Evolutionary conservation across 2,797 vertebrate genomes (phyloP).

Genomic region (Parotocinclus haroldoi): DNA sequence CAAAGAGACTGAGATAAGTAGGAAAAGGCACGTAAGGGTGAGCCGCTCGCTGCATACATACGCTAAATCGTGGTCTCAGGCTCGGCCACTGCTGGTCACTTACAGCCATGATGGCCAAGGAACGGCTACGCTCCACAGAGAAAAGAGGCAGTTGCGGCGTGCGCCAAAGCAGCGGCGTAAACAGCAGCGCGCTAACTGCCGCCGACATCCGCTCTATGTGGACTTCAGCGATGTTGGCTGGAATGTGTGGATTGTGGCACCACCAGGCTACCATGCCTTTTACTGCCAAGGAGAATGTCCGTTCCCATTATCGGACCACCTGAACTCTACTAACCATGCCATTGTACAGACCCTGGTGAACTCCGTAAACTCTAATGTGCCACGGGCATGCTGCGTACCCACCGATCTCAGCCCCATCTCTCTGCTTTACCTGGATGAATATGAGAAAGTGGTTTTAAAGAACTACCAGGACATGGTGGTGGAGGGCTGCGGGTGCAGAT

Average conservation of each 20-base stretch:
- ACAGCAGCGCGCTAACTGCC: slow-evolving; percentile 89
- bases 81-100: slow-evolving; percentile 91
- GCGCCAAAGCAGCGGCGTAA: slow-evolving; percentile 83
- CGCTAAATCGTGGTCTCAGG: slow-evolving; percentile 87
- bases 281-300: slow-evolving; percentile 98
- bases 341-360: slow-evolving; percentile 99
- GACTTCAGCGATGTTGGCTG: slow-evolving; percentile 99
- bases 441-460: slow-evolving; percentile 97
- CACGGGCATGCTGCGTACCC: slow-evolving; percentile 95
- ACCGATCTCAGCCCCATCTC: slow-evolving; percentile 98
- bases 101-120: slow-evolving; percentile 93
- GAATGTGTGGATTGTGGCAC: slow-evolving; percentile 99
- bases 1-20: slow-evolving; percentile 58
- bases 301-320: slow-evolving; percentile 94
- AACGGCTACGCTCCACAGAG: slow-evolving; percentile 84
- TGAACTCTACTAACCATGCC: slow-evolving; percentile 98
- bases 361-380: slow-evolving; percentile 97
- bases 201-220: slow-evolving; percentile 91
- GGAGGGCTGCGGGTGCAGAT: slow-evolving; percentile 97
- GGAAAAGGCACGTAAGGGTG: slow-evolving; percentile 86
- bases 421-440: slow-evolving; percentile 96
- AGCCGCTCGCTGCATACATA: slow-evolving; percentile 92
- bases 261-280: slow-evolving; percentile 94
- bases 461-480: slow-evolving; percentile 99
- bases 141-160: slow-evolving; percentile 81